phyloP scores from a whole-genome alignment of 2,888 invertebrate species.

The Yponomeuta malinellus region DNA sequence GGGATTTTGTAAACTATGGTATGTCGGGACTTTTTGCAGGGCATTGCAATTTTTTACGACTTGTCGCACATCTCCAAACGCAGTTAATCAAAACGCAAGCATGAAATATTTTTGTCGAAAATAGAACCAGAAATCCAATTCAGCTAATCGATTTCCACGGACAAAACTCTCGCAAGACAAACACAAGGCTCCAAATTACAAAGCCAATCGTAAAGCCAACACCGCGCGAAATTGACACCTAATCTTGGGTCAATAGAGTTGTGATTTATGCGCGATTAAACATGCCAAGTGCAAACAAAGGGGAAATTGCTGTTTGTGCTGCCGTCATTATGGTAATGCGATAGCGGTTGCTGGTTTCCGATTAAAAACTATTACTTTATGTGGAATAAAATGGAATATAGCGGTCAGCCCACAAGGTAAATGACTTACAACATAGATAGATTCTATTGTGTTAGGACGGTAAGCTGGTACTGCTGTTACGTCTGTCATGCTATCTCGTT shows the following conservation, averaged over 20 bases:
- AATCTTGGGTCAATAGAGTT: neutral
- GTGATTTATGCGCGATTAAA: slow-evolving; percentile 1
- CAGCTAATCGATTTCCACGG: neutral
- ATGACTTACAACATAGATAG: no score
- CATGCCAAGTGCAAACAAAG: neutral
- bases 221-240: neutral
- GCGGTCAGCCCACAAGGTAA: no score
- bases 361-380: neutral
- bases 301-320: neutral
- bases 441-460: no score
- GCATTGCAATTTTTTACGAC: no score
- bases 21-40: no score
- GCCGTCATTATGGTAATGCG: neutral
- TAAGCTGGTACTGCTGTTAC: no score
- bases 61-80: no score
- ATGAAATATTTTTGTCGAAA: no score
- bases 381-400: no score
- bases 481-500: no score
- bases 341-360: neutral
- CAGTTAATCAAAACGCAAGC: no score
- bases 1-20: no score
- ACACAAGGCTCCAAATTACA: neutral
- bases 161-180: neutral
- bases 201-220: neutral
- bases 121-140: neutral